Percentiles rank a stretch among this genome's conserved stretches.
Evolutionary conservation across 2,888 invertebrate species (phyloP).

Genomic region (Xestia c-nigrum): DNA sequence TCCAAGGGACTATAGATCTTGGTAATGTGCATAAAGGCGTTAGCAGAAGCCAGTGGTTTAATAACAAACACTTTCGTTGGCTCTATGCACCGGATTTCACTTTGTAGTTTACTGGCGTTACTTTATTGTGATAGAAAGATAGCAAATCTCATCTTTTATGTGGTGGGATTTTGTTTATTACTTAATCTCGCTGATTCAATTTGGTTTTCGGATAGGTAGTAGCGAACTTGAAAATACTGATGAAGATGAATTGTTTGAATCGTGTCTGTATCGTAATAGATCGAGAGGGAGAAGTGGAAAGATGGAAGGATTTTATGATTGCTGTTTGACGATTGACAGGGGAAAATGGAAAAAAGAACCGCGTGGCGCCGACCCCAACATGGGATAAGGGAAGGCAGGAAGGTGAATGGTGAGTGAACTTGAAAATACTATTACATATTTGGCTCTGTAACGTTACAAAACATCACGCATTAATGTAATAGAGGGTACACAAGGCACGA

Average conservation of each 20-base stretch:
- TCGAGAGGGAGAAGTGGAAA: too few species aligned
- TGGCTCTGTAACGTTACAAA: neutral
- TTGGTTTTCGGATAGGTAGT: neutral
- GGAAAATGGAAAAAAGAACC: too few species aligned
- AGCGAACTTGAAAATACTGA: neutral
- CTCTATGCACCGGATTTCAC: conserved; percentile 54
- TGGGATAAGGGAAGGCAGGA: too few species aligned
- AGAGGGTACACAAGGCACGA: too few species aligned
- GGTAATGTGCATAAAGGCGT: conserved; percentile 36
- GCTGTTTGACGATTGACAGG: too few species aligned
- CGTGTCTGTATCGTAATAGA: too few species aligned
- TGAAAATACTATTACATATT: neutral
- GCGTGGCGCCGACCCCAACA: too few species aligned
- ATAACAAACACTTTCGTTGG: conserved; percentile 63
- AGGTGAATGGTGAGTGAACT: too few species aligned
- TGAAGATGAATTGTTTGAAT: too few species aligned
- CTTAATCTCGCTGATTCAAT: neutral
- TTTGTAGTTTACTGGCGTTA: conserved; percentile 17
- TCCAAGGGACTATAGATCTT: conserved; percentile 26
- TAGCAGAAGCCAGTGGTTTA: conserved; percentile 56
- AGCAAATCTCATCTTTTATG: neutral
- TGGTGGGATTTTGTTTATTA: neutral
- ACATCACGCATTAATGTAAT: neutral
- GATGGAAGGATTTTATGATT: too few species aligned
- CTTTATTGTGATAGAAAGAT: neutral